Base-by-base conservation (phyloP, 1,140 invertebrate genomes). In the Zaprionus davidi region DNA sequence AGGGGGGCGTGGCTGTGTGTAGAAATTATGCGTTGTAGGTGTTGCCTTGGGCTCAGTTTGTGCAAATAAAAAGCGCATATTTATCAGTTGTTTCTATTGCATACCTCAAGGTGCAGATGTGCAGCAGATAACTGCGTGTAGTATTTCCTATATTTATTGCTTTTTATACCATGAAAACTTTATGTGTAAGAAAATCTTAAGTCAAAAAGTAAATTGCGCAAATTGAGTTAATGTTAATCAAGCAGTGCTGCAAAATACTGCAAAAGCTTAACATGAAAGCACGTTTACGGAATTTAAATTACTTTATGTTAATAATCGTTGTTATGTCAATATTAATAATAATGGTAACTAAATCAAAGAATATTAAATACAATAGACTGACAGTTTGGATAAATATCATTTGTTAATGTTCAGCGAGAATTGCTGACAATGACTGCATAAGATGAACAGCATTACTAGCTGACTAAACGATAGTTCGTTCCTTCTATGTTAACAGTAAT, bases 41-140 rank as follows among this genome's bases (percentile, higher is more conserved):
- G 34, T 31, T 58, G 66, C 72, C 46, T 11, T 51, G 58, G 70
- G 67, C 65, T 71, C 68, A 67, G 63, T 38, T 60, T 65, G 65
- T 13, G 46, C 59, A 77, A 79, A 77, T 77, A 79, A 77, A 79
- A 79, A 69, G 64, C 66, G 60, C 82, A 78, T 82, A 76, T 78
- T 88, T 87, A 87, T 81, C 66, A 72, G 70, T 65, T 85, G 72
- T 71, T 88, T 81, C 78, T 88, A 78, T 65, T 78, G 84, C 81
- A 84, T 87, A 90, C 81, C 75, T 84, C 69, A 75, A 67, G 78
- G 82, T 67, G 76, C 71, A 49, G 34, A 51, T 53, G 53, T 60
- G 73, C 69, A 59, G 31, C 28, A 53, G 67, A 71, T 75, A 71
- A 53, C 63, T 64, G 53, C 31, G 22, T 49, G 17, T 13, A 49